Evolutionary conservation across 2,888 invertebrate species (phyloP), one percentile per base, ranked within the genome.

Genomic region (Harmothoe impar): DNA sequence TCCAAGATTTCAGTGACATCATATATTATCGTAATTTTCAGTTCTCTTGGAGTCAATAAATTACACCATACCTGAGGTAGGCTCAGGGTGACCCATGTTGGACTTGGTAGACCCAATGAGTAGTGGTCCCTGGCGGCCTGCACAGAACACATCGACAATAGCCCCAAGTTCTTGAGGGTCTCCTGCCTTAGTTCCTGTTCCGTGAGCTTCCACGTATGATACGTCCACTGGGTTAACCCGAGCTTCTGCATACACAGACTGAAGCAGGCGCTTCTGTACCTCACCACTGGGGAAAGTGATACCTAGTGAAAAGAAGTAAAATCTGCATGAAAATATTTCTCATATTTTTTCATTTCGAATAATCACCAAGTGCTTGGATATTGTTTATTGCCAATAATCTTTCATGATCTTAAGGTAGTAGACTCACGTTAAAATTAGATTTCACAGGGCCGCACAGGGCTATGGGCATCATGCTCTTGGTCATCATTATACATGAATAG

Each of bases 1-100:
- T n/a, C n/a, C n/a, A n/a, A n/a, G n/a, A n/a, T n/a, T n/a, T n/a
- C n/a, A n/a, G n/a, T n/a, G n/a, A n/a, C n/a, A n/a, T n/a, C n/a
- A n/a, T n/a, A n/a, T n/a, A n/a, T n/a, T n/a, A n/a, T n/a, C n/a
- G n/a, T n/a, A n/a, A n/a, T n/a, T n/a, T n/a, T n/a, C n/a, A n/a
- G n/a, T n/a, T n/a, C n/a, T n/a, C n/a, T n/a, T n/a, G n/a, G n/a
- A n/a, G n/a, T n/a, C n/a, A n/a, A 43, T 10, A 43, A 43, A 62
- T 12, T 20, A n/a, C 62, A 3, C n/a, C 15, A 93, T 93, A 94
- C 96, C 96, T 89, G 96, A 96, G 20, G 96, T 96, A 33, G 99
- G 98, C 96, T 99, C 99, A 3, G 99, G 97, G 96, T 99, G 99
- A 0, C 99, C 99, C 98, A 99, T 99, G 96, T 99, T 99, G 33